Base-by-base conservation (phyloP, 2,113 vertebrate genomes). In the Cyprinodon tularosa region DNA sequence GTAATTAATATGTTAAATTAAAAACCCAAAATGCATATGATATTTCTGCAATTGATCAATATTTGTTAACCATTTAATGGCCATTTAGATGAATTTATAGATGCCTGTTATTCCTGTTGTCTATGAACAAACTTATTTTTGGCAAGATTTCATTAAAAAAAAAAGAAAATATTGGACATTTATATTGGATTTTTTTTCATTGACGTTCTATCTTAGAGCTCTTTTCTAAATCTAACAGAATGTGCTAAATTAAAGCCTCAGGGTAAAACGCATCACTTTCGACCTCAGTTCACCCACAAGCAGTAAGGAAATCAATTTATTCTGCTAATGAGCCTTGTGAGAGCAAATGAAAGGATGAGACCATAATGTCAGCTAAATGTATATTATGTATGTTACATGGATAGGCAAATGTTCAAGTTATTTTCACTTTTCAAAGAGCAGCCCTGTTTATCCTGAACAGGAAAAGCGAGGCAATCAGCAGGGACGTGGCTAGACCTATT, bases 271-370 rank as follows among this genome's bases (percentile, higher is more conserved):
- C 17, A 4, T 53, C 12, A 20, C 13, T 20, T 53, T 53, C 13
- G 20, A 20, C 50, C 0, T 20, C 50, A 45, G 12, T 45, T 10
- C 5, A 10, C 50, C 3, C 4, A 20, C 29, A 20, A 53, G 15
- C 80, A 75, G 71, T 48, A 48, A 57, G 3, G 12, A 66, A 17
- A 70, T 75, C 50, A 45, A 69, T 65, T 1, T 53, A 73, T 69
- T n/a, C 74, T 36, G 70, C 65, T 37, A 76, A 62, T 61, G 11
- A 70, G 47, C 10, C 20, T 20, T 39, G 44, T 40, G 47, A 65
- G 36, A 61, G 50, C 42, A 14, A 68, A 72, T 45, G 50, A 53
- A 17, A 53, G 6, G 50, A 53, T 17, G 50, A 53, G 17, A 53
- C 17, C 57, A 57, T 84, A 15, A 69, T 53, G 78, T 44, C 37